These are phyloP conservation scores for Macropodus opercularis DNA, from an alignment of 2,797 vertebrate species.

Conservation along the genomic window DNA sequence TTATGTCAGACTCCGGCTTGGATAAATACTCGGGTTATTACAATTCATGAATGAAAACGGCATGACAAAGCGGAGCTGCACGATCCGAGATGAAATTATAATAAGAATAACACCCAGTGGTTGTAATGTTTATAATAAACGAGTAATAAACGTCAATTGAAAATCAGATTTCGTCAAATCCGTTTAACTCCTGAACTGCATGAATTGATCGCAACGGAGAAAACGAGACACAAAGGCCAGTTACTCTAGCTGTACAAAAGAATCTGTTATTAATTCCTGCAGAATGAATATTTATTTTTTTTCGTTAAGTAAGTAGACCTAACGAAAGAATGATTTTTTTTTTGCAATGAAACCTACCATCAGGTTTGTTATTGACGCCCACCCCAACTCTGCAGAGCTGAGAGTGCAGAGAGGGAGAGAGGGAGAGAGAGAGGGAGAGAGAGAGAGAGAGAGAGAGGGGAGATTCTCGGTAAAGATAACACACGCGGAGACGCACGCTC, in stretches of 20 bases:
- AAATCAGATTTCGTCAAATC: constrained; percentile 47
- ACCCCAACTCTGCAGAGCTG: constrained; percentile 84
- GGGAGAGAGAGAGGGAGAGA: constrained; percentile 50
- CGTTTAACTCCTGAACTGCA: constrained; percentile 38
- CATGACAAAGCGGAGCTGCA: constrained; percentile 20
- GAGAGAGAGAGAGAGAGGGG: constrained; percentile 68
- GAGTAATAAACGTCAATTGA: constrained; percentile 15
- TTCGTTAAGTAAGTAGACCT: constrained; percentile 61
- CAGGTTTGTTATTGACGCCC: constrained; percentile 86
- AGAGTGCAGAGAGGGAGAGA: constrained; percentile 65
- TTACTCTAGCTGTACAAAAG: constrained; percentile 28
- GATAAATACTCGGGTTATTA: constrained; percentile 19
- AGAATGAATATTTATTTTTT: constrained; percentile 27
- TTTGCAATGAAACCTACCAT: constrained; percentile 81
- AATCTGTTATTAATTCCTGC: constrained; percentile 24
- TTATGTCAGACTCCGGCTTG: constrained; percentile 18
- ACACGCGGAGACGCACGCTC: constrained; percentile 75
- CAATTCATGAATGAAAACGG: constrained; percentile 49
- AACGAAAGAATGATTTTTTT: constrained; percentile 56
- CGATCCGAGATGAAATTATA: constrained; percentile 28
- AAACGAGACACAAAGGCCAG: constrained; percentile 41
- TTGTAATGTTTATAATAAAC: constrained; percentile 10
- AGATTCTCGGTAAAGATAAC: constrained; percentile 87
- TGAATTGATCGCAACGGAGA: constrained; percentile 35
- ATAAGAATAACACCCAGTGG: constrained; percentile 6